Evolutionary conservation across 2,888 invertebrate species (phyloP).

Genomic region (Peribatodes rhomboidaria): DNA sequence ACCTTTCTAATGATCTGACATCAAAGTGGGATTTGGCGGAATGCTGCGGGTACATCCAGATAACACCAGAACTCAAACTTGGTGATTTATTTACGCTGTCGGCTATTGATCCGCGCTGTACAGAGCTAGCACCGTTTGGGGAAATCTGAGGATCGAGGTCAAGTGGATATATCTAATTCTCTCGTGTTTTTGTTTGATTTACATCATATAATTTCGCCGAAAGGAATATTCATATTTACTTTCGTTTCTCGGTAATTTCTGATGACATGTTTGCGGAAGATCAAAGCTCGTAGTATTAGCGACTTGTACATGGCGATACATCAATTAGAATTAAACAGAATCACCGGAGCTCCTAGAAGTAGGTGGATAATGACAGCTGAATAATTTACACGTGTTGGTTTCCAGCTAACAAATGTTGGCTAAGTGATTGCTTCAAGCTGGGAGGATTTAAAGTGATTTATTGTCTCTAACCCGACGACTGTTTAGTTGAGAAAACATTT

Average conservation of each 20-base stretch:
- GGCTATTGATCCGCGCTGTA: slow-evolving; percentile 75
- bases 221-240: slow-evolving; percentile 48
- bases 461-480: slow-evolving; percentile 45
- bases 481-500: slow-evolving; percentile 33
- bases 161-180: slow-evolving; percentile 69
- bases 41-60: slow-evolving; percentile 49
- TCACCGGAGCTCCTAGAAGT: slow-evolving; percentile 19
- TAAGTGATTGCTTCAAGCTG: slow-evolving; percentile 61
- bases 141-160: slow-evolving; percentile 75
- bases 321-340: slow-evolving; percentile 39
- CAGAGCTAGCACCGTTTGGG: slow-evolving; percentile 67
- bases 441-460: slow-evolving; percentile 56
- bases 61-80: slow-evolving; percentile 63
- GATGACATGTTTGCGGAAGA: slow-evolving; percentile 40
- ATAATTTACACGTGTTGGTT: slow-evolving; percentile 62
- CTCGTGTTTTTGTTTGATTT: slow-evolving; percentile 72
- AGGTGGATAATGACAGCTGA: slow-evolving; percentile 55
- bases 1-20: slow-evolving; percentile 73
- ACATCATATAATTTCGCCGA: slow-evolving; percentile 63
- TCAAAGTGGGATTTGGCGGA: slow-evolving; percentile 64
- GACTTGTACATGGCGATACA: slow-evolving; percentile 31
- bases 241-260: slow-evolving; percentile 38
- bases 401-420: slow-evolving; percentile 53
- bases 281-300: slow-evolving; percentile 27
- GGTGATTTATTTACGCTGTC: slow-evolving; percentile 81